Evolutionary conservation across 2,888 invertebrate genomes (phyloP).

Genomic region (Abscondita cerata): DNA sequence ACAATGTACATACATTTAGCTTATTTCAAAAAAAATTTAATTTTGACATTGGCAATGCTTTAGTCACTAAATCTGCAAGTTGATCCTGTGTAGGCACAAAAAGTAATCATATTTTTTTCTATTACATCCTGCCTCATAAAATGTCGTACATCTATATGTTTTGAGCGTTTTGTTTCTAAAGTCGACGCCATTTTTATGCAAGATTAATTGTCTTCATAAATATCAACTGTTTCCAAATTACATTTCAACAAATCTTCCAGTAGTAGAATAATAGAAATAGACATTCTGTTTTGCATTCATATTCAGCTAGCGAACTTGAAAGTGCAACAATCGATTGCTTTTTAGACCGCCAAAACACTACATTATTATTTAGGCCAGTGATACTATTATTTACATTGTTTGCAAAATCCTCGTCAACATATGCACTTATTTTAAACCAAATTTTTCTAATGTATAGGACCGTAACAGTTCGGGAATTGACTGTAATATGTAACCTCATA

Average conservation of each 20-base stretch:
- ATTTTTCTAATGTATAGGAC: no score
- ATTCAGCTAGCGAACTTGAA: no score
- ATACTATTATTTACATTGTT: conserved; percentile 33
- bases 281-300: conserved; percentile 32
- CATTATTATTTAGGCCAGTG: conserved; percentile 36
- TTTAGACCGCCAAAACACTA: conserved; percentile 34
- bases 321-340: conserved; percentile 34
- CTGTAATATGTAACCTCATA: no score
- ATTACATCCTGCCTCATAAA: conserved; percentile 18
- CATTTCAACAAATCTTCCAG: no score
- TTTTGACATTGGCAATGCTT: background rate
- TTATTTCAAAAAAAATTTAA: no score
- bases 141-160: conserved; percentile 33
- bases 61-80: conserved; percentile 2
- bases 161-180: conserved; percentile 30
- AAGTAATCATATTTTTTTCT: conserved; percentile 9
- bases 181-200: conserved; percentile 7
- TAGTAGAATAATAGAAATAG: no score
- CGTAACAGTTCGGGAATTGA: no score
- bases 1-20: no score
- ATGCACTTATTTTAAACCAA: conserved; percentile 25
- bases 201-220: conserved; percentile 19
- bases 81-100: conserved; percentile 16
- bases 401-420: conserved; percentile 40
- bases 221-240: no score